Percentiles rank a stretch among this genome's conserved stretches.
Conservation (phyloP, 2,888 invertebrate genomes). For the Rhamnusium bicolor region DNA sequence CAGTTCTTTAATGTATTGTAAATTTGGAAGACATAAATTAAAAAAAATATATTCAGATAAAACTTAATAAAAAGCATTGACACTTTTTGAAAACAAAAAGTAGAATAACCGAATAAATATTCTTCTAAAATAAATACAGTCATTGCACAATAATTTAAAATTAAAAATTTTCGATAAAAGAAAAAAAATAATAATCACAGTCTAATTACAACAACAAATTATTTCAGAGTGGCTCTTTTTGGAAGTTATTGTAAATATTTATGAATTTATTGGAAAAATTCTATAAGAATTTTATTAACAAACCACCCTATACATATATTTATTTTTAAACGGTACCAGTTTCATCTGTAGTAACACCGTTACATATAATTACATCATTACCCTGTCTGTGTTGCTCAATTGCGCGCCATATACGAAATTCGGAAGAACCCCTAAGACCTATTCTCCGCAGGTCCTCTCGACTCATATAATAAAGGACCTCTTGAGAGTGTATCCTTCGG, state of each 20-base stretch:
- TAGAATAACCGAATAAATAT: constrained; percentile 46
- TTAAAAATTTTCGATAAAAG: constrained; percentile 48
- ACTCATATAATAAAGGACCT: constrained; percentile 84
- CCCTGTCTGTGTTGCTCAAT: constrained; percentile 76
- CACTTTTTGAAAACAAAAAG: constrained; percentile 20
- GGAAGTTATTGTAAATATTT: constrained; percentile 4
- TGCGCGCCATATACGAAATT: constrained; percentile 89
- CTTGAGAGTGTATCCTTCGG: constrained; percentile 86
- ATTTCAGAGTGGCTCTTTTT: constrained; percentile 1
- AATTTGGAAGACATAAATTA: constrained; percentile 40
- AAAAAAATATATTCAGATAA: constrained; percentile 37
- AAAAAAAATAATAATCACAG: constrained; percentile 56
- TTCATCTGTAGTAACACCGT: constrained; percentile 54
- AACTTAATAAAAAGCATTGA: constrained; percentile 40
- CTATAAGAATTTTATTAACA: neutral
- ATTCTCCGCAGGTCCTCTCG: constrained; percentile 87
- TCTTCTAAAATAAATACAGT: constrained; percentile 49
- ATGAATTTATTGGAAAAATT: neutral
- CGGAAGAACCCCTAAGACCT: constrained; percentile 86
- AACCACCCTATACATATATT: constrained; percentile 12
- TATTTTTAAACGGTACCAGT: constrained; percentile 49
- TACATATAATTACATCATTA: constrained; percentile 50
- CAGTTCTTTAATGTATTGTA: constrained; percentile 22
- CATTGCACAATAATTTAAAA: constrained; percentile 53
- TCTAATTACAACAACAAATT: constrained; percentile 42